phyloP scores from a whole-genome alignment of 2,888 invertebrate species.

The Neocrepidodera transversa region DNA sequence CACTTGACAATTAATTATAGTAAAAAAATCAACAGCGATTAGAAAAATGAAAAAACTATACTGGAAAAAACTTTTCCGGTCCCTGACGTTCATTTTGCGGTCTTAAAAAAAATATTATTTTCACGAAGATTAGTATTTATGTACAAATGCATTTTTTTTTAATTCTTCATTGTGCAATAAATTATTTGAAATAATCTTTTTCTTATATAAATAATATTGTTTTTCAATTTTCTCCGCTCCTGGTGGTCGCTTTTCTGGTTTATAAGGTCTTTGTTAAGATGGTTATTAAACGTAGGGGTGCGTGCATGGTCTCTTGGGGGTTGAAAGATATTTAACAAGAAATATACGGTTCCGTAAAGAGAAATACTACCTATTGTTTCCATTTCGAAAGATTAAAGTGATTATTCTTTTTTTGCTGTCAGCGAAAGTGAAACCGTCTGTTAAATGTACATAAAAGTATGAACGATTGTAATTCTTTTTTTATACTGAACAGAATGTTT shows the following conservation, averaged over 20 bases:
- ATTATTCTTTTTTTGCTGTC: conserved; percentile 15
- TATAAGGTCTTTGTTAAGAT: conserved; percentile 31
- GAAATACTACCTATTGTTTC: conserved; percentile 24
- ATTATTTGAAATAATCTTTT: too few species aligned
- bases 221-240: conserved; percentile 1
- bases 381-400: conserved; percentile 25
- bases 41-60: too few species aligned
- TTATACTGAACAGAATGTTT: conserved; percentile 1
- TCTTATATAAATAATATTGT: too few species aligned
- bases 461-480: background rate
- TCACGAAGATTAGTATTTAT: too few species aligned
- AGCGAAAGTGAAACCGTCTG: conserved; percentile 12
- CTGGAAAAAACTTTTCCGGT: too few species aligned
- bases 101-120: too few species aligned
- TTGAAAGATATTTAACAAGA: conserved; percentile 28
- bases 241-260: background rate
- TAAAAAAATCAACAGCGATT: too few species aligned
- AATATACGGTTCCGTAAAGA: conserved; percentile 27
- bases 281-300: conserved; percentile 39
- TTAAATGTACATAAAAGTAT: conserved; percentile 1
- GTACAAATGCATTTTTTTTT: too few species aligned
- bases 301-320: conserved; percentile 32
- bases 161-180: too few species aligned
- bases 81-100: too few species aligned
- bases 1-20: too few species aligned